Conservation (phyloP, 2,113 vertebrate genomes). For the Cyanoramphus novaezelandiae region DNA sequence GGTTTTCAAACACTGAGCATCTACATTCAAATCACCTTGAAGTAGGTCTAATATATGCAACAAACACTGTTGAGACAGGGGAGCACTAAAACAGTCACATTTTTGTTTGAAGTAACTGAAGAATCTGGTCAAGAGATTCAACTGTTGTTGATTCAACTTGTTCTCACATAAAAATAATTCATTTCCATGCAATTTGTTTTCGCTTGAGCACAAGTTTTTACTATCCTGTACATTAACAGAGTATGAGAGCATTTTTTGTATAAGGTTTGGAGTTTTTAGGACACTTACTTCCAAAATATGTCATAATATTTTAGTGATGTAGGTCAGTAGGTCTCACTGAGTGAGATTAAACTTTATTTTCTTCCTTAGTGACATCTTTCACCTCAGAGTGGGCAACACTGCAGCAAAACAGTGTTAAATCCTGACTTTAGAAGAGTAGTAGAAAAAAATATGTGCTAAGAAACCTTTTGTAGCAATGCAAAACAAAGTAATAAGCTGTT, state of each 20-base stretch:
- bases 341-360: background rate
- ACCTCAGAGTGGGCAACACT: background rate
- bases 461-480: background rate
- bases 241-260: background rate
- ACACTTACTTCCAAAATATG: background rate
- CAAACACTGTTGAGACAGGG: background rate
- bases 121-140: background rate
- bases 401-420: background rate
- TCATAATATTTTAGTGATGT: background rate
- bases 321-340: background rate
- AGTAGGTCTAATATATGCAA: slow-evolving; percentile 40
- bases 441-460: background rate
- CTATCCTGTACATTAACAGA: background rate
- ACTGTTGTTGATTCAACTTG: background rate
- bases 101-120: slow-evolving; percentile 49
- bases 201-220: background rate
- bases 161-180: background rate
- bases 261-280: background rate
- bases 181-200: background rate
- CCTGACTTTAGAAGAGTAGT: background rate
- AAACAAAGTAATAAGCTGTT: background rate
- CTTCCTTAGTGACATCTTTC: background rate
- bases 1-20: background rate
- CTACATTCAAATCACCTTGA: slow-evolving; percentile 62
- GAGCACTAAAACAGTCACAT: background rate